phyloP scores from a whole-genome alignment of 2,888 invertebrate species.

The Unio pictorum region DNA sequence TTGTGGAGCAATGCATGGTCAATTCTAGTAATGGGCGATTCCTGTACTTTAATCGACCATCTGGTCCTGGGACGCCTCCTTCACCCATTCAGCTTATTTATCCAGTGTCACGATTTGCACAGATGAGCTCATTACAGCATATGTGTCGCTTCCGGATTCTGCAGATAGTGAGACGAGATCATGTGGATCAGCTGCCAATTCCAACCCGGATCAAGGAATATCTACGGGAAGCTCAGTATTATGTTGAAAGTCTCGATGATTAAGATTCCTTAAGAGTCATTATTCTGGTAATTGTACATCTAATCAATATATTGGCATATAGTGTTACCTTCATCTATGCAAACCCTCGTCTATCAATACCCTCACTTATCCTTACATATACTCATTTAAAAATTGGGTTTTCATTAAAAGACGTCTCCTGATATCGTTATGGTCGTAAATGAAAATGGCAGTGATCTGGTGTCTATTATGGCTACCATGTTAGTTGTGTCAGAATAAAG shows the following conservation, averaged over 20 bases:
- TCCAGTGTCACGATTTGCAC: constrained; percentile 82
- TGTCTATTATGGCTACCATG: too few relatives aligned
- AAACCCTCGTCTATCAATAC: too few relatives aligned
- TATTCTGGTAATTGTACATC: too few relatives aligned
- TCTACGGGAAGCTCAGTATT: constrained; percentile 67
- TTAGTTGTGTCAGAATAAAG: too few relatives aligned
- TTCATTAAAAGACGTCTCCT: too few relatives aligned
- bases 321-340: too few relatives aligned
- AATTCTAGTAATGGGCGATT: constrained; percentile 81
- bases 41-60: constrained; percentile 82
- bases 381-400: too few relatives aligned
- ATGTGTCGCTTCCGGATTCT: constrained; percentile 83
- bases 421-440: too few relatives aligned
- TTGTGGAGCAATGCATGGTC: constrained; percentile 82
- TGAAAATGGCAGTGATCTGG: too few relatives aligned
- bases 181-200: constrained; percentile 80
- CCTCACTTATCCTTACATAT: too few relatives aligned
- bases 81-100: constrained; percentile 82
- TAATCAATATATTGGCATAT: too few relatives aligned
- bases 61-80: constrained; percentile 79
- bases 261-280: constrained; percentile 3
- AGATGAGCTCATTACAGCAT: constrained; percentile 80
- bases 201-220: constrained; percentile 73
- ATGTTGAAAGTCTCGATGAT: constrained; percentile 61
- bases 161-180: constrained; percentile 78